Percentiles rank a stretch among this genome's conserved stretches.
phyloP scores from a whole-genome alignment of 2,797 vertebrate genomes.

The Leptoclinus maculatus region DNA sequence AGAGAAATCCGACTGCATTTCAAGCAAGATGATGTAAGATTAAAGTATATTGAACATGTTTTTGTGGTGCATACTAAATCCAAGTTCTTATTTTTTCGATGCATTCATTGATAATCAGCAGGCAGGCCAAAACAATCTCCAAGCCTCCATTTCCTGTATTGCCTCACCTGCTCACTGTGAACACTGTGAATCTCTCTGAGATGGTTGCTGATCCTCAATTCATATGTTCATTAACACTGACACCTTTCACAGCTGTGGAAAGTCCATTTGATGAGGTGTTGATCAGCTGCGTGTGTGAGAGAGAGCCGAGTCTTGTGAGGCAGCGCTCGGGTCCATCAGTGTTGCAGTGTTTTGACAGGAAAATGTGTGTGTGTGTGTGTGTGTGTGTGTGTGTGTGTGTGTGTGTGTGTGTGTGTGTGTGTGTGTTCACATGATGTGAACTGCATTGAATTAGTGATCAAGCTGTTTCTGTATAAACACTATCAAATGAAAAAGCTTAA shows the following conservation, averaged over 20 bases:
- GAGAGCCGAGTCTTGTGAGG: constrained; percentile 4
- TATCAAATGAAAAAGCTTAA: neutral
- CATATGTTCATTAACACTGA: constrained; percentile 36
- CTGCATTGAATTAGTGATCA: neutral
- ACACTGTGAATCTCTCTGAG: constrained; percentile 21
- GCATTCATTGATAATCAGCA: neutral
- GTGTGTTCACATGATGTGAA: neutral
- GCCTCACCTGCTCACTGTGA: neutral
- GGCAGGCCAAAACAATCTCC: neutral
- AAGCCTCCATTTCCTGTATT: constrained; percentile 8
- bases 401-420: too few species aligned
- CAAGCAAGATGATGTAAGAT: neutral
- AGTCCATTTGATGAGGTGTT: constrained; percentile 34
- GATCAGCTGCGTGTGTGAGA: constrained; percentile 29
- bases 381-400: too few species aligned
- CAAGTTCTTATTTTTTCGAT: neutral
- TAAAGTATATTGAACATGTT: neutral
- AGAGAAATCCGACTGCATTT: neutral
- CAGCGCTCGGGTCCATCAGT: neutral
- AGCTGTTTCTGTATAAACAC: constrained; percentile 16
- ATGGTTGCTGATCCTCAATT: constrained; percentile 26
- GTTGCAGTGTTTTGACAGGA: constrained; percentile 31
- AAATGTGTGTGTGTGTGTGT: neutral
- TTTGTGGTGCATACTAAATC: neutral
- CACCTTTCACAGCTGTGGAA: constrained; percentile 37